A percentile compares a stretch with the other conserved stretches of the same genome.
These are phyloP conservation scores for Gnathonemus longibarbis DNA, from an alignment of 2,113 vertebrate genomes.

Conservation along the genomic window DNA sequence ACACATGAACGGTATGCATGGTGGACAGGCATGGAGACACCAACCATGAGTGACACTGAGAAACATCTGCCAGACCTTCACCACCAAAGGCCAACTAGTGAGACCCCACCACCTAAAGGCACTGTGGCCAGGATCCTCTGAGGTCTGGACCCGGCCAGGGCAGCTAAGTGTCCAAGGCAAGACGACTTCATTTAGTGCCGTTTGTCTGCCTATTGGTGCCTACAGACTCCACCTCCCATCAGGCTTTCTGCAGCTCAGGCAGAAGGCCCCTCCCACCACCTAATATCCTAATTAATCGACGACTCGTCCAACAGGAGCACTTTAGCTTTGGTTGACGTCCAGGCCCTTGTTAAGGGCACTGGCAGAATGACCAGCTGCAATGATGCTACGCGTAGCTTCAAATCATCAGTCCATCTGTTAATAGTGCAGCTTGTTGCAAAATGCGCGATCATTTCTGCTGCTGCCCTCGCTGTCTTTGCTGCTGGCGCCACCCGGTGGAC, in stretches of 20 bases:
- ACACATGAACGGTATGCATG: neutral
- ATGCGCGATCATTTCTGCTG: neutral
- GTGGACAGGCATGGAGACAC: neutral
- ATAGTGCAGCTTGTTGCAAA: neutral
- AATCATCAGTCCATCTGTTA: neutral
- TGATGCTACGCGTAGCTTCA: neutral
- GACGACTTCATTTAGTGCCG: neutral
- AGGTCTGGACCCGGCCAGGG: neutral
- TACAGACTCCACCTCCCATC: neutral
- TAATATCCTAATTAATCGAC: neutral
- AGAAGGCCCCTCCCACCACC: neutral
- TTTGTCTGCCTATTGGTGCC: neutral
- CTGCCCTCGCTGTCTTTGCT: conserved; percentile 22
- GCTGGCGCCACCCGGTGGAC: conserved; percentile 59
- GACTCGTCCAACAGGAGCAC: neutral
- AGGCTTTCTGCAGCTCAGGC: neutral
- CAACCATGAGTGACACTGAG: neutral
- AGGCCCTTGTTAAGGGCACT: neutral
- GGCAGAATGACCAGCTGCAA: neutral
- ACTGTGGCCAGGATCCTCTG: neutral
- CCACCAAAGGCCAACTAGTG: neutral
- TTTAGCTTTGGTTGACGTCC: neutral
- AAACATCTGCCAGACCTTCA: neutral
- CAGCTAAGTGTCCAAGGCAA: neutral
- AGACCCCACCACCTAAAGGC: neutral